Evolutionary conservation across 2,797 vertebrate genomes (phyloP).

Genomic region (Taenioides sp.): DNA sequence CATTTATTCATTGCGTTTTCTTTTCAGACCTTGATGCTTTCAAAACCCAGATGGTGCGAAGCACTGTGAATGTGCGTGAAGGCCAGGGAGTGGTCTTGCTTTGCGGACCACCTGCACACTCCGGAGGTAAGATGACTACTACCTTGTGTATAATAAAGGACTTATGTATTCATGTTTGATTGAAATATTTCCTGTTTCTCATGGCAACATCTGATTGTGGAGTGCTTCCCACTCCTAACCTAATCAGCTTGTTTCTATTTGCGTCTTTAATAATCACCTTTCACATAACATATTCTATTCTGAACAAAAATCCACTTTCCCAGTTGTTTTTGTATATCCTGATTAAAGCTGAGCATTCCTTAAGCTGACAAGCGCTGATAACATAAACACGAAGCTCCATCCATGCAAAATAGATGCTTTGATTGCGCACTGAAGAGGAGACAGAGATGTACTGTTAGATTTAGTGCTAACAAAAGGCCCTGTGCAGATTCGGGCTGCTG

Average conservation of each 20-base stretch:
- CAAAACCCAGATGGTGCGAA: slow-evolving; percentile 83
- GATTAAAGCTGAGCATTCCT: slow-evolving; percentile 31
- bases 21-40: slow-evolving; percentile 86
- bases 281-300: slow-evolving; percentile 20
- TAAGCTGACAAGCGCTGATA: slow-evolving; percentile 9
- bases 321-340: slow-evolving; percentile 4
- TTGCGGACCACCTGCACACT: slow-evolving; percentile 85
- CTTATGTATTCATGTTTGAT: background rate
- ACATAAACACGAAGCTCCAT: slow-evolving; percentile 1
- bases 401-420: slow-evolving; percentile 15
- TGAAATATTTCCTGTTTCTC: slow-evolving; percentile 18
- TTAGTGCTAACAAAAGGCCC: slow-evolving; percentile 24
- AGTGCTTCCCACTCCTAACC: slow-evolving; percentile 20
- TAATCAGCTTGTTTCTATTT: slow-evolving; percentile 27
- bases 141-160: background rate
- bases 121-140: slow-evolving; percentile 82
- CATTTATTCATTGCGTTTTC: slow-evolving; percentile 25
- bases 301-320: slow-evolving; percentile 22
- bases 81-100: slow-evolving; percentile 93
- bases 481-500: slow-evolving; percentile 48
- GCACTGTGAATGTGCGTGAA: slow-evolving; percentile 89
- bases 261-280: slow-evolving; percentile 24
- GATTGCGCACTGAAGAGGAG: slow-evolving; percentile 28
- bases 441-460: slow-evolving; percentile 28
- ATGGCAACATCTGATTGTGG: slow-evolving; percentile 26